A percentile compares a stretch with the other conserved stretches of the same genome.
Conservation (phyloP, 2,113 vertebrate genomes). For the Onychorhynchus coronatus region DNA sequence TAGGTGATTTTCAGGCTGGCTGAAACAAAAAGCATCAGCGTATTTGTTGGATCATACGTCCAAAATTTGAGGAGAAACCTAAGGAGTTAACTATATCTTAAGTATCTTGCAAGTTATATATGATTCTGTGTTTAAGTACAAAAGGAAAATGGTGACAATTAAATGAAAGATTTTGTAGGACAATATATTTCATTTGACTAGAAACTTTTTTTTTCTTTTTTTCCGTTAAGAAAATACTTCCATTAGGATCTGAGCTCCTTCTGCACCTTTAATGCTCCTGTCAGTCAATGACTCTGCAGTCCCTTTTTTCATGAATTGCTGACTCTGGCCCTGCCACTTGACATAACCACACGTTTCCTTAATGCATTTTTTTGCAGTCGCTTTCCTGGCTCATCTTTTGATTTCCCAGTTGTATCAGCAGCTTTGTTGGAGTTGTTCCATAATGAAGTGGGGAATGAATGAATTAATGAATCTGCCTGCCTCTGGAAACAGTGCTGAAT, state of each 20-base stretch:
- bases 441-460: background rate
- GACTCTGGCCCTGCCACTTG: background rate
- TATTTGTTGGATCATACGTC: background rate
- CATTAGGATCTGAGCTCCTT: background rate
- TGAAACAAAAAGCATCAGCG: background rate
- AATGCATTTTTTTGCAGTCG: background rate
- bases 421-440: background rate
- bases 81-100: background rate
- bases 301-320: background rate
- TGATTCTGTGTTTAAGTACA: background rate
- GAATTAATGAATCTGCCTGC: background rate
- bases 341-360: background rate
- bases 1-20: background rate
- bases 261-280: background rate
- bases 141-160: background rate
- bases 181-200: background rate
- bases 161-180: background rate
- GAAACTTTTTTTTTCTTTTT: background rate
- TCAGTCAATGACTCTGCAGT: background rate
- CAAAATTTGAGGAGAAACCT: background rate
- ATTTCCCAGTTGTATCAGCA: slow-evolving; percentile 30
- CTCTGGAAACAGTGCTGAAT: background rate
- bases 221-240: background rate
- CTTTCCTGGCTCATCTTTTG: slow-evolving; percentile 4
- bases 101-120: background rate